Evolutionary conservation across 2,113 vertebrate species (phyloP).

Genomic region (Python bivittatus): DNA sequence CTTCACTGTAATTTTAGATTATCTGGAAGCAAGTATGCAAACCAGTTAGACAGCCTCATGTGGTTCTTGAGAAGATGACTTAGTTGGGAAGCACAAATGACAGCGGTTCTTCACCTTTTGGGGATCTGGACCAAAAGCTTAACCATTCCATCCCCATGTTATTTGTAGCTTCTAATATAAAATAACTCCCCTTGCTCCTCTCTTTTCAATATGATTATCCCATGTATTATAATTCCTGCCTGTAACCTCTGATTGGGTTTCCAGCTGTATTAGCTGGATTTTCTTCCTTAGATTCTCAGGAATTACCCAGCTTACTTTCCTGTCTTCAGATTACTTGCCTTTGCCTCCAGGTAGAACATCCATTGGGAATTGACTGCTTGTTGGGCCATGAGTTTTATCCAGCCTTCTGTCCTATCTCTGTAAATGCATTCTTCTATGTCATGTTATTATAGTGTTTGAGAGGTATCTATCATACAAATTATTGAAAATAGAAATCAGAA

Average conservation of each 20-base stretch:
- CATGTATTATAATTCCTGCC: background rate
- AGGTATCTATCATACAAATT: background rate
- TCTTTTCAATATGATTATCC: background rate
- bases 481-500: background rate
- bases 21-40: background rate
- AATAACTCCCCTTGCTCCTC: background rate
- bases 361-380: background rate
- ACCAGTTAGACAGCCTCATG: background rate
- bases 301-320: background rate
- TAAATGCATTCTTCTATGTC: background rate
- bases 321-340: background rate
- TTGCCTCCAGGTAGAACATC: too few relatives aligned
- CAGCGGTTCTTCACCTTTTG: background rate
- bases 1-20: too few relatives aligned
- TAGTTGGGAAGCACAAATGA: background rate
- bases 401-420: too few relatives aligned
- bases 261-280: background rate
- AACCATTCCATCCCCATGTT: background rate
- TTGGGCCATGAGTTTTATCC: background rate
- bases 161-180: background rate
- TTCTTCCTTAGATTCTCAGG: background rate
- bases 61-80: background rate
- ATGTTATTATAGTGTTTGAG: background rate
- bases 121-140: background rate
- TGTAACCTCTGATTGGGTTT: background rate